Evolutionary conservation across 2,797 vertebrate species (phyloP).

Genomic region (Cyclura pinguis): DNA sequence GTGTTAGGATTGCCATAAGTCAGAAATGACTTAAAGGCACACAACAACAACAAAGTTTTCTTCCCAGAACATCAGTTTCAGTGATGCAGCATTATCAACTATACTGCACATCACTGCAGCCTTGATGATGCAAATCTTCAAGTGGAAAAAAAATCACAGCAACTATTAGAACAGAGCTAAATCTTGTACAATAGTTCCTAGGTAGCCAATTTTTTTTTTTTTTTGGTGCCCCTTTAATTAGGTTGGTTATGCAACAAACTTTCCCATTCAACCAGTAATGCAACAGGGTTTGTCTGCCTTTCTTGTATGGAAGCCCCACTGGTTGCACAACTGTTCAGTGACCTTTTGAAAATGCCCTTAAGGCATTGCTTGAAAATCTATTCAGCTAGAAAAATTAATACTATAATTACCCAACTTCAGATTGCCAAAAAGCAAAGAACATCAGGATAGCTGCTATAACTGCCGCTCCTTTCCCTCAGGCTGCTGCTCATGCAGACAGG

Average conservation of each 20-base stretch:
- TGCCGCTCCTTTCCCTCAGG: conserved; percentile 4
- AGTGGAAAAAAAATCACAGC: neutral
- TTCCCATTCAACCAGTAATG: neutral
- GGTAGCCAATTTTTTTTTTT: neutral
- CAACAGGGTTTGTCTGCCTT: neutral
- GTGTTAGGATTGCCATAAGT: no score
- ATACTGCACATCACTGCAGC: neutral
- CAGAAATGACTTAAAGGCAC: no score
- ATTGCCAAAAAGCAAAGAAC: neutral
- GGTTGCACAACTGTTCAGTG: conserved; percentile 12
- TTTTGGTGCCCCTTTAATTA: neutral
- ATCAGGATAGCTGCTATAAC: neutral
- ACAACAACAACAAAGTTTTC: neutral
- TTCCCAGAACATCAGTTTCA: neutral
- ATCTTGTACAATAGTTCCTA: neutral
- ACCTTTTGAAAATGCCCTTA: conserved; percentile 12
- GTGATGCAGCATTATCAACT: neutral
- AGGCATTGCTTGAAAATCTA: neutral
- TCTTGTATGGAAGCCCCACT: neutral
- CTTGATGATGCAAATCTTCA: neutral
- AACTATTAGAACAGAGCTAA: neutral
- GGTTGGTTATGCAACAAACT: neutral
- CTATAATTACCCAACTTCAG: conserved; percentile 9
- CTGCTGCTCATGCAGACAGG: neutral
- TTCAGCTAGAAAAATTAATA: neutral